These are phyloP conservation scores for Mesochorus sp. DNA, from an alignment of 2,888 invertebrate genomes.

Conservation along the genomic window DNA sequence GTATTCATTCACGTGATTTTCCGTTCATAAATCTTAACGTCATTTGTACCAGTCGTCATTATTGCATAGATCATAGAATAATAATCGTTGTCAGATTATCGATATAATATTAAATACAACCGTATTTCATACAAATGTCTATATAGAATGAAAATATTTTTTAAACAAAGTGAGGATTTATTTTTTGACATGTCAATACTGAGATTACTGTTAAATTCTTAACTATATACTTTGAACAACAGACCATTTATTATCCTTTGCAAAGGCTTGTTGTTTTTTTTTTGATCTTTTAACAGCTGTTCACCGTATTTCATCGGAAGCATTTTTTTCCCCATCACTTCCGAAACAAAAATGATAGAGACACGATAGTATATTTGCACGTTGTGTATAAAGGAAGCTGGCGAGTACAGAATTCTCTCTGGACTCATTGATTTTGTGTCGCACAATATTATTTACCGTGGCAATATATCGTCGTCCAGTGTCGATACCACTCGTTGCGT, in stretches of 20 bases:
- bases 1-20: conserved; percentile 53
- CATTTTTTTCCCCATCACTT: conserved; percentile 6
- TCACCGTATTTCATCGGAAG: neutral
- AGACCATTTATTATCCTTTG: neutral
- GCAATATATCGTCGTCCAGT: conserved; percentile 75
- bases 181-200: too few species aligned
- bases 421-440: conserved; percentile 79
- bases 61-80: neutral
- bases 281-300: neutral
- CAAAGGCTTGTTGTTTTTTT: neutral
- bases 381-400: conserved; percentile 72
- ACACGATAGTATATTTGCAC: conserved; percentile 32
- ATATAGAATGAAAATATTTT: too few species aligned
- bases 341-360: conserved; percentile 30
- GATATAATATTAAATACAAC: neutral
- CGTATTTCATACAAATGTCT: too few species aligned
- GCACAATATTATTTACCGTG: conserved; percentile 76
- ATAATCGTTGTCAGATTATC: conserved; percentile 4
- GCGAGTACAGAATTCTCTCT: conserved; percentile 66
- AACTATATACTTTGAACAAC: neutral
- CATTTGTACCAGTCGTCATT: conserved; percentile 24
- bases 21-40: conserved; percentile 49
- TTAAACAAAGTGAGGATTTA: too few species aligned
- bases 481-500: conserved; percentile 80
- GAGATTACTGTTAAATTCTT: too few species aligned